Base-by-base conservation (phyloP, 2,797 vertebrate species). In the Lophura swinhoii region DNA sequence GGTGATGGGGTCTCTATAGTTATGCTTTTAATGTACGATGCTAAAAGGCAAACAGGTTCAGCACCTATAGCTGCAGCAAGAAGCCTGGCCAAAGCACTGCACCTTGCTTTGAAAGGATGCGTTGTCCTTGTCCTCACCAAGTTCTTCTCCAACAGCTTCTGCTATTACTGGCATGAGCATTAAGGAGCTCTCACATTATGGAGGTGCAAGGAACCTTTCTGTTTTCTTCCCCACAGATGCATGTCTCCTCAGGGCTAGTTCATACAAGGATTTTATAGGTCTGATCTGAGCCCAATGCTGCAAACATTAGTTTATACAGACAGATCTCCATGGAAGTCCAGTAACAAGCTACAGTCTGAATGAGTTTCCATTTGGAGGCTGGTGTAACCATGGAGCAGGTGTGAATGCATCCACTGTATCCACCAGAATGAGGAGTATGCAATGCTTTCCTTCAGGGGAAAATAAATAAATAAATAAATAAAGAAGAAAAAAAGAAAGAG, bases 381-480 rank as follows among this genome's bases (percentile, higher is more conserved):
- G 49, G 39, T 87, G 23, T 51, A 90, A 84, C 75, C 55, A 24
- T 8, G 12, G 41, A 72, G 82, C 81, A 80, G 88, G 84, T 93
- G 79, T 94, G 77, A 96, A 94, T 93, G 56, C 26, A 85, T 63
- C 53, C 84, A 69, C 63, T 95, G 55, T 94, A 93, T 75, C 26
- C 49, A 80, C 14, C 55, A 93, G 68, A 94, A 96, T 64, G 67
- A 91, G 28, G 58, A 93, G 68, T 71, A 88, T 80, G 49, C n/a
- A 84, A 85, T 8, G 7, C 2, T 86, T 56, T 68, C n/a, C 41
- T 33, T 5, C 7, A 15, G 23, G 8, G 33, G 82, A 72, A 69
- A 41, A 56, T 35, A 56, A 8, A 6, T 12, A 41, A 29, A 12
- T 12, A 7, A 2, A 9, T 31, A 76, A 55, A 64, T 1, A 31